Percentiles rank a stretch among this genome's conserved stretches.
Evolutionary conservation across 2,113 vertebrate genomes (phyloP).

Genomic region (Heteronetta atricapilla): DNA sequence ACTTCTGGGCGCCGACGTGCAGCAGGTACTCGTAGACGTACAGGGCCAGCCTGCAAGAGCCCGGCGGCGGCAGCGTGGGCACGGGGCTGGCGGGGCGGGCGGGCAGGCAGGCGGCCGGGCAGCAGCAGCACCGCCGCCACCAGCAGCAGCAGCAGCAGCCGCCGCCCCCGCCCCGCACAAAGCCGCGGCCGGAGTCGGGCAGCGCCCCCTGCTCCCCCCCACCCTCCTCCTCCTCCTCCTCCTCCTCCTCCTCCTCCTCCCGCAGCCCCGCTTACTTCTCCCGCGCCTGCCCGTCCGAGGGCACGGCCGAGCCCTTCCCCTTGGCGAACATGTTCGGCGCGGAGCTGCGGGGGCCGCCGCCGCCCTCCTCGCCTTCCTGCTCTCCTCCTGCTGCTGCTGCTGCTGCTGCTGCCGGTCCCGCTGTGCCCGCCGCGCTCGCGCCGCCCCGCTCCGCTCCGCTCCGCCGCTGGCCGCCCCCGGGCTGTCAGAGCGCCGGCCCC

Average conservation of each 20-base stretch:
- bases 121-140: too few relatives aligned
- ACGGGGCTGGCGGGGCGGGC: too few relatives aligned
- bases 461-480: slow-evolving; percentile 69
- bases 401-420: too few relatives aligned
- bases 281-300: slow-evolving; percentile 93
- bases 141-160: too few relatives aligned
- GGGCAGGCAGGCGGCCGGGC: too few relatives aligned
- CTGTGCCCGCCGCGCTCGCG: too few relatives aligned
- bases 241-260: too few relatives aligned
- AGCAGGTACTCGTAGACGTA: slow-evolving; percentile 98
- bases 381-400: too few relatives aligned
- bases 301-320: slow-evolving; percentile 95
- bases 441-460: not conserved
- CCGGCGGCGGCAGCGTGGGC: not conserved
- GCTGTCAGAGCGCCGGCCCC: slow-evolving; percentile 89
- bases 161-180: not conserved
- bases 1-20: slow-evolving; percentile 97
- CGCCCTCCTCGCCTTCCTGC: too few relatives aligned
- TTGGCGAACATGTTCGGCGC: slow-evolving; percentile 91
- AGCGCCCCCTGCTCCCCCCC: not conserved
- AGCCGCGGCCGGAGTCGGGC: not conserved
- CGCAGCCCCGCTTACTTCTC: slow-evolving; percentile 87
- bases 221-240: not conserved
- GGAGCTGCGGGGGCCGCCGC: slow-evolving; percentile 29
- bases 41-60: slow-evolving; percentile 86